Evolutionary conservation across 2,797 vertebrate genomes (phyloP).

Genomic region (Danio tinwini): DNA sequence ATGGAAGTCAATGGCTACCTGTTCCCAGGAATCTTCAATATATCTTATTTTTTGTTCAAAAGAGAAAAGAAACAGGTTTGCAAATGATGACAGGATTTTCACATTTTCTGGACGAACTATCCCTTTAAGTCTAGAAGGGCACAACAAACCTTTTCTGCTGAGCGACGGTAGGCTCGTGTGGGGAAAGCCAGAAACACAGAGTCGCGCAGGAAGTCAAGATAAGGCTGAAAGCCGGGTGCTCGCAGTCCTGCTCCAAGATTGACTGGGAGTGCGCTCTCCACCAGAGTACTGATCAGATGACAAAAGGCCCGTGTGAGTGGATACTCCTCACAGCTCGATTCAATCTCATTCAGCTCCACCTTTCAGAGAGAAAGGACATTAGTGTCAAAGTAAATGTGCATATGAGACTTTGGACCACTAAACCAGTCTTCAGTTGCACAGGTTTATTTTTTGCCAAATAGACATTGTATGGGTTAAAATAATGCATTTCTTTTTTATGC

Average conservation of each 20-base stretch:
- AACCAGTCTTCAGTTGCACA: no score
- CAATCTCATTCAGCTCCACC: slow-evolving; percentile 98
- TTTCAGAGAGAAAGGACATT: slow-evolving; percentile 55
- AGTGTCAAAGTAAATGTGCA: neutral
- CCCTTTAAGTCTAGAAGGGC: neutral
- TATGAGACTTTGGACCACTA: no score
- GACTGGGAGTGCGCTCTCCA: slow-evolving; percentile 91
- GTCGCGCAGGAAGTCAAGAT: slow-evolving; percentile 93
- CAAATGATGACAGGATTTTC: no score
- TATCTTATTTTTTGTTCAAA: no score
- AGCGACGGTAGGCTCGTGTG: slow-evolving; percentile 92
- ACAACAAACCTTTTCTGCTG: slow-evolving; percentile 89
- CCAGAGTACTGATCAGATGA: slow-evolving; percentile 90
- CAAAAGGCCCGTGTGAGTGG: slow-evolving; percentile 93
- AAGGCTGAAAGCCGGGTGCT: slow-evolving; percentile 94
- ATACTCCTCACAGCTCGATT: slow-evolving; percentile 96
- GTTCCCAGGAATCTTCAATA: no score
- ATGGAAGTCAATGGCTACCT: no score
- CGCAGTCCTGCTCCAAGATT: slow-evolving; percentile 94
- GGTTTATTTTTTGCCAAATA: no score
- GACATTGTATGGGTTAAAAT: no score
- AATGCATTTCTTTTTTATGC: no score
- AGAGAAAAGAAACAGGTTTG: no score
- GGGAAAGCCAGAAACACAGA: slow-evolving; percentile 95
- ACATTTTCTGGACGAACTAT: no score